These are phyloP conservation scores for Podotricha telesiphe DNA, from an alignment of 2,888 invertebrate species.

Conservation along the genomic window DNA sequence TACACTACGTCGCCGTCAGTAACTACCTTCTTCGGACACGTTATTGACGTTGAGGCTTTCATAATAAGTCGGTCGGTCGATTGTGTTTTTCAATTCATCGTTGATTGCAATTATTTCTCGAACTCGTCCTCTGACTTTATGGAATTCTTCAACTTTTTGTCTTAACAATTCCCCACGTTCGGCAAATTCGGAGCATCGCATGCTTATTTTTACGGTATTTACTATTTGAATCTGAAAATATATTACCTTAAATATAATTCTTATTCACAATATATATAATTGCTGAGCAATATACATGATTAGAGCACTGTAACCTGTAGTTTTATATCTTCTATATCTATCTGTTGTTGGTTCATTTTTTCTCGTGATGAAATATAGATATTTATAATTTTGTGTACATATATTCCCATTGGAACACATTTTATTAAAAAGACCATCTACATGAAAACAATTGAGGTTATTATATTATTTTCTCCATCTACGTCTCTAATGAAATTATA, in stretches of 20 bases:
- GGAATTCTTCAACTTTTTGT: constrained; percentile 57
- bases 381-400: constrained; percentile 62
- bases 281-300: not conserved
- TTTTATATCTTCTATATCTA: constrained; percentile 68
- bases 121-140: constrained; percentile 60
- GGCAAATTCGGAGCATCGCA: constrained; percentile 62
- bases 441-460: constrained; percentile 21
- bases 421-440: constrained; percentile 65
- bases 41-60: constrained; percentile 47
- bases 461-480: not conserved
- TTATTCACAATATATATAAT: not conserved
- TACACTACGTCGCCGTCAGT: constrained; percentile 10
- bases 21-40: constrained; percentile 58
- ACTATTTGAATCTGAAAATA: constrained; percentile 65
- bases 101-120: constrained; percentile 61
- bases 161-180: constrained; percentile 60
- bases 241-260: constrained; percentile 1
- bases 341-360: constrained; percentile 59
- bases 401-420: constrained; percentile 65
- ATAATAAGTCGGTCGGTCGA: constrained; percentile 51
- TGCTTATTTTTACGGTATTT: constrained; percentile 62
- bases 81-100: constrained; percentile 53
- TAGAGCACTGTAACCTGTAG: constrained; percentile 58
- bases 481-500: not conserved
- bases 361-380: constrained; percentile 61